Evolutionary conservation across 2,113 vertebrate genomes (phyloP).

Genomic region (Chascanopsetta lugubris): DNA sequence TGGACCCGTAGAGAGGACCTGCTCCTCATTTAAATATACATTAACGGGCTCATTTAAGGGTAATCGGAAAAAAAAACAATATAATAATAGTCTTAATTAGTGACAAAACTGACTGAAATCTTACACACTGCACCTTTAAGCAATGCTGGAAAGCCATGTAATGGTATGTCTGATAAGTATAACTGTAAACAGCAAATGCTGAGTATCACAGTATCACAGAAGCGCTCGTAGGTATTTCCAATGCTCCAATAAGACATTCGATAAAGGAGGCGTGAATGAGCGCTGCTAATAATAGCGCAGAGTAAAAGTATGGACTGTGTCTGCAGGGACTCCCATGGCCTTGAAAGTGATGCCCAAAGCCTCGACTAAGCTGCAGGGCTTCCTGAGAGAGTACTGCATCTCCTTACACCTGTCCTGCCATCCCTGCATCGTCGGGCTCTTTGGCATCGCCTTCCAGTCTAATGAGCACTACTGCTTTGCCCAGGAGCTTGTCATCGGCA

Average conservation of each 20-base stretch:
- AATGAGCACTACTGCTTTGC: constrained; percentile 89
- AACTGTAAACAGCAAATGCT: not conserved
- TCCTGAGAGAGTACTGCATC: constrained; percentile 93
- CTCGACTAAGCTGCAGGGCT: constrained; percentile 89
- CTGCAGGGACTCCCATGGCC: constrained; percentile 90
- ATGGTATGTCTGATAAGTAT: not conserved
- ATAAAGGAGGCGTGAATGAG: not conserved
- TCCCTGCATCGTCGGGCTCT: constrained; percentile 87
- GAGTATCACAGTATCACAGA: not conserved
- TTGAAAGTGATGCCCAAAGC: constrained; percentile 92
- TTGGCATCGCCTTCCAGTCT: constrained; percentile 92
- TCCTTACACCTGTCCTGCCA: constrained; percentile 89
- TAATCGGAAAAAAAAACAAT: too few relatives aligned
- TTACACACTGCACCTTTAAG: too few relatives aligned
- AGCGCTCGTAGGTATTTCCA: not conserved
- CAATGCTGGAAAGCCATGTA: not conserved
- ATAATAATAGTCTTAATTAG: too few relatives aligned
- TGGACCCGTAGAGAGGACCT: too few relatives aligned
- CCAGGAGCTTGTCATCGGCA: constrained; percentile 87
- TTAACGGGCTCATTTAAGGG: too few relatives aligned
- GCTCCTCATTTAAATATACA: too few relatives aligned
- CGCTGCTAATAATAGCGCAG: constrained; percentile 1
- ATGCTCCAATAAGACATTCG: not conserved
- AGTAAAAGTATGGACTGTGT: constrained; percentile 19
- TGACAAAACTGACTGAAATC: too few relatives aligned